Base-by-base conservation (phyloP, 2,888 invertebrate species). In the Resseliella maxima region DNA sequence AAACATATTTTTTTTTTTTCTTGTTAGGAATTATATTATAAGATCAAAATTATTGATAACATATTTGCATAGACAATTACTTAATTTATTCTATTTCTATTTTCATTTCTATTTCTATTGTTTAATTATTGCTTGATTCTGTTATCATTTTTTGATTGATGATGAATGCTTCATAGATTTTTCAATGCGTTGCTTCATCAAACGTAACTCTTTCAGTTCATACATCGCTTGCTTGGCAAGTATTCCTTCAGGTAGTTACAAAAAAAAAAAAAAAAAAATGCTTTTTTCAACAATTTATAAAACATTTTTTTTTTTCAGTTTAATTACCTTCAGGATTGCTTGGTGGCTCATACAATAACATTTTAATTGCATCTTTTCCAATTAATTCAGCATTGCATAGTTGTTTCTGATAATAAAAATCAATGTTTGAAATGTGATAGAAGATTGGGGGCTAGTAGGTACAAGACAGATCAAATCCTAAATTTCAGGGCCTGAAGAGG, bases 281-380 rank as follows among this genome's bases (percentile, higher is more conserved):
- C n/a, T n/a, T n/a, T n/a, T n/a, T n/a, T n/a, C n/a, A n/a, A n/a
- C n/a, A n/a, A n/a, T n/a, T n/a, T n/a, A n/a, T n/a, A n/a, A n/a
- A n/a, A n/a, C n/a, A n/a, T n/a, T n/a, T n/a, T n/a, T n/a, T n/a
- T n/a, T n/a, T n/a, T n/a, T n/a, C n/a, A n/a, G n/a, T n/a, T n/a
- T n/a, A n/a, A n/a, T n/a, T n/a, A n/a, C n/a, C n/a, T n/a, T n/a
- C 96, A 0, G 95, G 95, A 27, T 95, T 94, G 46, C 92, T 92
- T 0, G 92, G 91, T 0, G 95, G 95, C 89, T 96, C 96, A 87
- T 95, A 93, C 31, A 95, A 91, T 18, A 96, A 90, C 92, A 94
- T 94, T 88, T 92, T 92, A 45, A 95, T 90, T 0, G 95, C 92
- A 87, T 93, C 92, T 88, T 94, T 94, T 35, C 95, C 90, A 88